Base-by-base conservation (phyloP, 2,797 vertebrate species). In the Hafferia zeledoni region DNA sequence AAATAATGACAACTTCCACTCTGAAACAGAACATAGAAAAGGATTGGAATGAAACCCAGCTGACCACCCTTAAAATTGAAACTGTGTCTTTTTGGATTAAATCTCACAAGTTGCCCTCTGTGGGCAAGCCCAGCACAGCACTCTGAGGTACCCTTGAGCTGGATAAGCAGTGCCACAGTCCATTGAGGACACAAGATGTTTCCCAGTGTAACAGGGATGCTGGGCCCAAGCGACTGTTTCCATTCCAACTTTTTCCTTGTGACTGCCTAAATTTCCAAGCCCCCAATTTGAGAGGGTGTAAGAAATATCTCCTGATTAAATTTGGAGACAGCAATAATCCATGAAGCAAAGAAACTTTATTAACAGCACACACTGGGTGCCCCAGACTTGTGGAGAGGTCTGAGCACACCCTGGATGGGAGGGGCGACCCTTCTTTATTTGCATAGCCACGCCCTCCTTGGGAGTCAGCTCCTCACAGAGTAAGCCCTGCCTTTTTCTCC, bases 201-300 rank as follows among this genome's bases (percentile, higher is more conserved):
- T 56, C 39, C 41, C 17, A 0, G 5, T 43, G 3, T 12, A 52
- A 78, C 22, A 35, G 18, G 27, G 35, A 35, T 33, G 22, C 30
- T 55, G 56, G 9, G 16, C 31, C 37, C 72, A 41, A 39, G 23
- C 1, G 1, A 11, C 17, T 4, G 0, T 49, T 87, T 89, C 31
- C 79, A 19, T 82, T 64, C 50, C 27, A 31, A 0, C 30, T 67
- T 67, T 50, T 43, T 9, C 25, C n/a, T 28, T 52, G 15, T 27
- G 17, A 39, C n/a, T 43, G 27, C 19, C 43, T 49, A 27, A 13
- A 37, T 87, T 85, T 49, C 24, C 41, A 76, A 72, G 39, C 15
- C 27, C 6, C 49, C 22, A 18, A 18, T 67, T 46, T 0, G 0
- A 60, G 55, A 46, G 13, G 0, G 0, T 41, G 39, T 41, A 41